phyloP scores from a whole-genome alignment of 2,888 invertebrate species.

The Achlya flavicornis region DNA sequence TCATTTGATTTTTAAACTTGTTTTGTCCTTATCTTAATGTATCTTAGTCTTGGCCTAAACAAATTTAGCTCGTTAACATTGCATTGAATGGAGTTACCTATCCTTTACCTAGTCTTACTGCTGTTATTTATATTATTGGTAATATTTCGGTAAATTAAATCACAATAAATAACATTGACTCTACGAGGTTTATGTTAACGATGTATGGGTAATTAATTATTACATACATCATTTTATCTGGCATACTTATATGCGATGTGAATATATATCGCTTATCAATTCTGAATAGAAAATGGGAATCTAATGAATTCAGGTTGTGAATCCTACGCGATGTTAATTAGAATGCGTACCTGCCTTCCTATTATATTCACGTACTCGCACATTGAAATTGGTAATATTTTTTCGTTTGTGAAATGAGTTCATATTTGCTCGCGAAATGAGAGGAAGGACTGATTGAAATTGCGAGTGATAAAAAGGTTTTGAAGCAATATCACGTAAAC shows the following conservation, averaged over 20 bases:
- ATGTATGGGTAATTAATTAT: too few relatives aligned
- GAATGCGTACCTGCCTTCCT: background rate
- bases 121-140: conserved; percentile 24
- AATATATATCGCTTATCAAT: background rate
- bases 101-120: background rate
- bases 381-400: conserved; percentile 11
- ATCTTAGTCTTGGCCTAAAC: conserved; percentile 14
- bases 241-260: background rate
- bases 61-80: conserved; percentile 18
- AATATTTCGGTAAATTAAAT: conserved; percentile 9
- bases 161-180: background rate
- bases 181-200: too few relatives aligned
- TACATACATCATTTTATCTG: too few relatives aligned
- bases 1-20: conserved; percentile 15
- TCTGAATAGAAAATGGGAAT: background rate
- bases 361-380: background rate
- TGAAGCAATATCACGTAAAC: too few relatives aligned
- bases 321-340: background rate
- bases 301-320: background rate
- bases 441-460: conserved; percentile 2
- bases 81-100: conserved; percentile 14
- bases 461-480: background rate
- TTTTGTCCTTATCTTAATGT: conserved; percentile 17
- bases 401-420: background rate
- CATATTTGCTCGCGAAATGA: background rate